A percentile compares a stretch with the other conserved stretches of the same genome.
Evolutionary conservation across 1,140 invertebrate genomes (phyloP).

Genomic region (Nixonia krombeini): DNA sequence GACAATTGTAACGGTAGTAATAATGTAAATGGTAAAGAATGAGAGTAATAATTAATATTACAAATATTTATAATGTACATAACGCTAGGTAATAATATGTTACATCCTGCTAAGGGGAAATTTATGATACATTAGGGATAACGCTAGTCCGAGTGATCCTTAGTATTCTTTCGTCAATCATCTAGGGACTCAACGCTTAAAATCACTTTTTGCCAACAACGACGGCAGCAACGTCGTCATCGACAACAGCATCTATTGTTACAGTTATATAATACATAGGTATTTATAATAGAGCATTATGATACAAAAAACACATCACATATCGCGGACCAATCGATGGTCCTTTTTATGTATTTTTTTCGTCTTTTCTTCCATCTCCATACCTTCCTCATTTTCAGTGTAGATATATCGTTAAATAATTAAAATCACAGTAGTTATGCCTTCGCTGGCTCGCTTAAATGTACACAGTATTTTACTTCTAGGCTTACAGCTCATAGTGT

Average conservation of each 20-base stretch:
- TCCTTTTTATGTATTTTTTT: conserved; percentile 57
- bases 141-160: conserved; percentile 55
- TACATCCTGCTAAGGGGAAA: conserved; percentile 65
- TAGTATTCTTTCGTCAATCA: conserved; percentile 25
- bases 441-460: conserved; percentile 70
- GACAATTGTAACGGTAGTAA: conserved; percentile 54
- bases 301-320: conserved; percentile 73
- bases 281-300: conserved; percentile 71
- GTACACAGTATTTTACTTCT: conserved; percentile 67
- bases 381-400: conserved; percentile 29
- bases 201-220: conserved; percentile 50
- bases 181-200: conserved; percentile 38
- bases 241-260: conserved; percentile 63
- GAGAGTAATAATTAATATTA: conserved; percentile 58
- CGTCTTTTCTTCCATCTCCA: conserved; percentile 47
- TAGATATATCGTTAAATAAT: conserved; percentile 71
- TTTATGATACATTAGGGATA: conserved; percentile 69
- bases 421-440: conserved; percentile 74
- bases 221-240: conserved; percentile 59
- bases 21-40: conserved; percentile 52
- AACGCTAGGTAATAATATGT: conserved; percentile 62
- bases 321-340: conserved; percentile 61
- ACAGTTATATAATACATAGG: conserved; percentile 70
- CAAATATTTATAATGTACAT: conserved; percentile 64
- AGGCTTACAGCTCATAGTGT: conserved; percentile 66